phyloP scores from a whole-genome alignment of 2,888 invertebrate genomes.

The Brachyptera putata region DNA sequence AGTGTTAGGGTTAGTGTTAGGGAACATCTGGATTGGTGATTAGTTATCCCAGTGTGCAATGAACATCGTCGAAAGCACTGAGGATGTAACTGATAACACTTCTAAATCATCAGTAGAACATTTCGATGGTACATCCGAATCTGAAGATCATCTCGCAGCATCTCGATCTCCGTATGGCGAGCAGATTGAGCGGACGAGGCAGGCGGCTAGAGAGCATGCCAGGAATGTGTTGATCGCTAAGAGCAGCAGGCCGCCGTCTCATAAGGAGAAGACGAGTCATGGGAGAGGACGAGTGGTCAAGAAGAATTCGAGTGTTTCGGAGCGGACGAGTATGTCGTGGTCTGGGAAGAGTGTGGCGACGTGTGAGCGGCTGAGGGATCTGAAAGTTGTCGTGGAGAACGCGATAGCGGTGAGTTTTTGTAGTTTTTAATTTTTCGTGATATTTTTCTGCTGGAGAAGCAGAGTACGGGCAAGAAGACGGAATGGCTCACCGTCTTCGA shows the following conservation, averaged over 20 bases:
- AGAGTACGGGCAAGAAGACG: too few species aligned
- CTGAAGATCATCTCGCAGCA: neutral
- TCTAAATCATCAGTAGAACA: neutral
- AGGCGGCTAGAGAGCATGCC: neutral
- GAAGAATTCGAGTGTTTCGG: neutral
- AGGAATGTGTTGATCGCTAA: too few species aligned
- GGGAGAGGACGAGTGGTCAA: too few species aligned
- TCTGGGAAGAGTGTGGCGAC: slow-evolving; percentile 25
- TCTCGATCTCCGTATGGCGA: too few species aligned
- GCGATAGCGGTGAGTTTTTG: slow-evolving; percentile 36
- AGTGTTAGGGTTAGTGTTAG: too few species aligned
- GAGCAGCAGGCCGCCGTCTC: too few species aligned
- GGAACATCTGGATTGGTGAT: neutral
- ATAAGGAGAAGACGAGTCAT: too few species aligned
- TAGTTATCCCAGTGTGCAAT: too few species aligned
- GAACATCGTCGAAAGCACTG: neutral
- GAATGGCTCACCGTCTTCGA: too few species aligned
- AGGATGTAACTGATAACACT: neutral
- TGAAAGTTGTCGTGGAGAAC: slow-evolving; percentile 33
- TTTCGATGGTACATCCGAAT: neutral
- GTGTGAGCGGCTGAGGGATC: slow-evolving; percentile 31
- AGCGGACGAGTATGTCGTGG: slow-evolving; percentile 19
- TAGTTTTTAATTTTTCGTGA: too few species aligned
- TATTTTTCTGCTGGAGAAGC: too few species aligned
- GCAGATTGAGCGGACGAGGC: too few species aligned